phyloP scores from a whole-genome alignment of 1,140 invertebrate genomes.

The Argopecten irradians region DNA sequence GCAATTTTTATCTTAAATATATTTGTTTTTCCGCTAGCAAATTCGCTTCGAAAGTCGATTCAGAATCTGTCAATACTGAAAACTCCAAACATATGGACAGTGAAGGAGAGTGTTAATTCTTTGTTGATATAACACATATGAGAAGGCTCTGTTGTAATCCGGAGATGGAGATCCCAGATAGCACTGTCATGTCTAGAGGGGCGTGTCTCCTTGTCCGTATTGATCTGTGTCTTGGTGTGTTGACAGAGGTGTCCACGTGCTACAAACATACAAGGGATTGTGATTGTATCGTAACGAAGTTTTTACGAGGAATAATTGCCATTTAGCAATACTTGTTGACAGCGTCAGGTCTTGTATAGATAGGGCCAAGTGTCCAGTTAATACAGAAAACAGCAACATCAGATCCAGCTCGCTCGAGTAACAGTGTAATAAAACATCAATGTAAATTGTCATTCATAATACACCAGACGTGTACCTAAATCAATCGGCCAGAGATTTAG shows the following conservation, averaged over 20 bases:
- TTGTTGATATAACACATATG: neutral
- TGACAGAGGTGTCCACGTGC: neutral
- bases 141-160: neutral
- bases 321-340: neutral
- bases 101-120: neutral
- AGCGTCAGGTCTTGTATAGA: neutral
- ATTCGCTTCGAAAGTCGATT: too few species aligned
- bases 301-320: constrained; percentile 8
- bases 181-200: neutral
- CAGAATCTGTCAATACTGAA: too few species aligned
- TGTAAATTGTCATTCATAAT: too few species aligned
- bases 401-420: too few species aligned
- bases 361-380: neutral
- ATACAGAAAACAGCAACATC: too few species aligned
- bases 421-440: too few species aligned
- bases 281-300: neutral
- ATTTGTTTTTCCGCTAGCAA: too few species aligned
- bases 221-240: neutral
- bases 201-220: neutral
- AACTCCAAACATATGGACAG: too few species aligned
- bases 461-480: too few species aligned
- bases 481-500: too few species aligned
- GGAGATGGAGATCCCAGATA: neutral
- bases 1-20: too few species aligned
- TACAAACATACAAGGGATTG: neutral